Evolutionary conservation across 1,140 invertebrate species (phyloP).

Genomic region (Varroa destructor): DNA sequence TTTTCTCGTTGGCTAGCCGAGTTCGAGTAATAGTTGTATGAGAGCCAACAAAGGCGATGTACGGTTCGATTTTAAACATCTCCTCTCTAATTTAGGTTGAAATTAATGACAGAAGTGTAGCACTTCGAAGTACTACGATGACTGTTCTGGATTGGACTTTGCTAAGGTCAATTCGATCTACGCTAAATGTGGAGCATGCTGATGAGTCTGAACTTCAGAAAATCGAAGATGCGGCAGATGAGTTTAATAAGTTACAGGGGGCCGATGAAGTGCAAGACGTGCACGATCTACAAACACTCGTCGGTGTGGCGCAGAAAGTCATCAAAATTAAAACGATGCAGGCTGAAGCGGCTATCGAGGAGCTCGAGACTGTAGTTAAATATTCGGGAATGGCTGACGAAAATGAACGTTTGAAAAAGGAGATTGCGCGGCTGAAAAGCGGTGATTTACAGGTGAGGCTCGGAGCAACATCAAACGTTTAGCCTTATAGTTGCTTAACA

Average conservation of each 20-base stretch:
- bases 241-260: not conserved
- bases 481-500: too few relatives aligned
- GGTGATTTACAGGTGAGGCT: not conserved
- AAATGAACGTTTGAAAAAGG: not conserved
- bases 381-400: not conserved
- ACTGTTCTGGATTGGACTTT: slow-evolving; percentile 5
- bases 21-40: too few relatives aligned
- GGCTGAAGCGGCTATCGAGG: slow-evolving; percentile 22
- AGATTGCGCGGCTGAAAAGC: not conserved
- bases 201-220: slow-evolving; percentile 25
- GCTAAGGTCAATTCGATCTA: not conserved
- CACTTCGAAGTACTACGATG: not conserved
- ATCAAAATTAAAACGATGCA: slow-evolving; percentile 21
- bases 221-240: slow-evolving; percentile 26
- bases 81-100: too few relatives aligned
- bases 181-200: slow-evolving; percentile 18
- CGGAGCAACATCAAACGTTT: too few relatives aligned
- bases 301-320: slow-evolving; percentile 21
- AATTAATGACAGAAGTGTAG: too few relatives aligned
- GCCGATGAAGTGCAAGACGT: not conserved
- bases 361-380: not conserved
- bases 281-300: slow-evolving; percentile 5
- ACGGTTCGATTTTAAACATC: too few relatives aligned
- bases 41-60: too few relatives aligned
- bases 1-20: too few relatives aligned